These are phyloP conservation scores for Anas bahamensis DNA, from an alignment of 2,797 vertebrate genomes.

Conservation along the genomic window DNA sequence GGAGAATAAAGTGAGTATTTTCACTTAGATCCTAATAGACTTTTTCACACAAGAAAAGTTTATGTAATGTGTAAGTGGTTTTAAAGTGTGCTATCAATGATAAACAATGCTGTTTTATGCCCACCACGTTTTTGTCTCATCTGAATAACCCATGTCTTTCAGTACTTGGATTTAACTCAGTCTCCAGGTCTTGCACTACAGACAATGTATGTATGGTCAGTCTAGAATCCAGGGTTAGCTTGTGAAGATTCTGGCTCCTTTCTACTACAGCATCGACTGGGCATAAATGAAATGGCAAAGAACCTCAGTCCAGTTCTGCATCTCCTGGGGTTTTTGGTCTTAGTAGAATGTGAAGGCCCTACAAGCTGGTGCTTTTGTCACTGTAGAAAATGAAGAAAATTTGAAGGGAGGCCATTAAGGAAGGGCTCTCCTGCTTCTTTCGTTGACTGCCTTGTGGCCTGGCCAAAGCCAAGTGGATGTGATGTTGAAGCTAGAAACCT, in stretches of 20 bases:
- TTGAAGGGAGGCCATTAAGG: not conserved
- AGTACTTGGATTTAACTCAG: not conserved
- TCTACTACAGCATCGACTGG: not conserved
- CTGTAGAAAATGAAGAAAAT: not conserved
- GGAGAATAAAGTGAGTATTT: not conserved
- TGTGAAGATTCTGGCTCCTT: not conserved
- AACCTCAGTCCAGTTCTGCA: rapidly evolving
- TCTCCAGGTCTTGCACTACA: not conserved
- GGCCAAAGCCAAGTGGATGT: rapidly evolving
- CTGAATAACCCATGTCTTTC: not conserved
- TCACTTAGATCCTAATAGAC: not conserved
- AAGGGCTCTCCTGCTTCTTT: not conserved
- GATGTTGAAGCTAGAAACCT: not conserved
- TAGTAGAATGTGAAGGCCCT: not conserved
- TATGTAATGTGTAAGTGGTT: not conserved
- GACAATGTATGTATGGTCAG: rapidly evolving
- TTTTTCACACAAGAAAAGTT: rapidly evolving
- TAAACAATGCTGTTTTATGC: rapidly evolving
- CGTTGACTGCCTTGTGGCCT: not conserved
- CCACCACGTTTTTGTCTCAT: not conserved
- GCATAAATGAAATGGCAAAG: not conserved
- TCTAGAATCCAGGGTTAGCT: not conserved
- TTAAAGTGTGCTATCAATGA: rapidly evolving
- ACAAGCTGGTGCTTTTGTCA: not conserved
- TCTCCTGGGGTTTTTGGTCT: not conserved